These are phyloP conservation scores for Andrena minutula DNA, from an alignment of 2,888 invertebrate species.

Conservation along the genomic window DNA sequence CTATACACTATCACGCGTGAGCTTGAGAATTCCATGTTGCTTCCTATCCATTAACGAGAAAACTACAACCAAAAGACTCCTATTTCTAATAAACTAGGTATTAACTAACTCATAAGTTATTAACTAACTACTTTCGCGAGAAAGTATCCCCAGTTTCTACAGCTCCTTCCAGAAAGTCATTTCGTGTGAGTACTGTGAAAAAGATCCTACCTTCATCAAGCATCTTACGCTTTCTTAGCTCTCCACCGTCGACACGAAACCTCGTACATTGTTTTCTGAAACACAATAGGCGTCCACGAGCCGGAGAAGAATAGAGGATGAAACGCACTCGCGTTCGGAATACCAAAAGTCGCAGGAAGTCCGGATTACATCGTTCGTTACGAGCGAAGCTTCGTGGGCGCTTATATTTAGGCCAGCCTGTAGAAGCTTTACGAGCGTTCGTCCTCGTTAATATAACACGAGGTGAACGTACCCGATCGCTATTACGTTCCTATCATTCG, in stretches of 20 bases:
- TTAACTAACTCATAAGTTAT: no score
- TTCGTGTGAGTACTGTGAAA: not conserved
- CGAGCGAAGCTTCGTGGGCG: conserved; percentile 70
- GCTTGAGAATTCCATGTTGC: no score
- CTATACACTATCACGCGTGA: no score
- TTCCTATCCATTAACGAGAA: no score
- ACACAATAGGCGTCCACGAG: conserved; percentile 37
- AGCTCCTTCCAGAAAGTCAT: not conserved
- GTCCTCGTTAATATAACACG: conserved; percentile 71
- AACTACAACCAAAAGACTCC: no score
- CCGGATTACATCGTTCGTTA: conserved; percentile 68
- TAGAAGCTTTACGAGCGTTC: conserved; percentile 77
- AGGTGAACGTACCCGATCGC: conserved; percentile 56
- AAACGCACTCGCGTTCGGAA: conserved; percentile 16
- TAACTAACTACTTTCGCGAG: no score
- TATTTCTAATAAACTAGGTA: no score
- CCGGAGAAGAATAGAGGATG: conserved; percentile 26
- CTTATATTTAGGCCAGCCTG: conserved; percentile 80
- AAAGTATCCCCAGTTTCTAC: no score
- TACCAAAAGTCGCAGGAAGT: conserved; percentile 69
- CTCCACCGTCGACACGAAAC: not conserved
- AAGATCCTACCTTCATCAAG: not conserved
- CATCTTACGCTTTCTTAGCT: not conserved
- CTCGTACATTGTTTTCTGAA: conserved; percentile 27
- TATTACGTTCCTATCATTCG: conserved; percentile 46